A percentile compares a stretch with the other conserved stretches of the same genome.
phyloP scores from a whole-genome alignment of 1,140 invertebrate genomes.

The Theocolax elegans region DNA sequence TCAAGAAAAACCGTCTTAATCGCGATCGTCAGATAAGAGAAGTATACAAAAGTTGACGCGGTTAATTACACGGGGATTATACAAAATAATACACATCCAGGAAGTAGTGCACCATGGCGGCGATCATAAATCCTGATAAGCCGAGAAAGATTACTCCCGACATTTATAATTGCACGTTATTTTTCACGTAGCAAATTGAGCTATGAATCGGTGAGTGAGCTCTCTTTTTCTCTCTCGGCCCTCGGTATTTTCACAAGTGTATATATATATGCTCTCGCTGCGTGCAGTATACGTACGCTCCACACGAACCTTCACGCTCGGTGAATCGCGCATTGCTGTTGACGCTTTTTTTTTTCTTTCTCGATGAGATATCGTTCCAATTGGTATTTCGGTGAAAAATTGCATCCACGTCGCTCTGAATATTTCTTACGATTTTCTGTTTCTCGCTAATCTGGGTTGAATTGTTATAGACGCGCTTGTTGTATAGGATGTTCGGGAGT shows the following conservation, averaged over 20 bases:
- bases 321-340: background rate
- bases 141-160: background rate
- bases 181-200: constrained; percentile 11
- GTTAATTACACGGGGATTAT: background rate
- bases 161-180: constrained; percentile 23
- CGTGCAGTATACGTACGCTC: too few species aligned
- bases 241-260: too few species aligned
- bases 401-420: too few species aligned
- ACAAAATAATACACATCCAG: background rate
- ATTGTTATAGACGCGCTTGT: too few species aligned
- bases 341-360: background rate
- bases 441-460: too few species aligned
- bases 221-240: background rate
- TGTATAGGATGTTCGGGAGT: too few species aligned
- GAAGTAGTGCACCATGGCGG: background rate
- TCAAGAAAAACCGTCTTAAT: background rate
- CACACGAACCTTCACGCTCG: too few species aligned
- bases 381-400: background rate
- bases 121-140: constrained; percentile 12
- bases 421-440: too few species aligned
- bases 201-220: background rate
- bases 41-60: background rate
- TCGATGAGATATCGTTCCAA: background rate
- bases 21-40: background rate
- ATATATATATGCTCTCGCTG: too few species aligned